These are phyloP conservation scores for Nephrotoma guestfalica DNA, from an alignment of 2,888 invertebrate genomes.

Conservation along the genomic window DNA sequence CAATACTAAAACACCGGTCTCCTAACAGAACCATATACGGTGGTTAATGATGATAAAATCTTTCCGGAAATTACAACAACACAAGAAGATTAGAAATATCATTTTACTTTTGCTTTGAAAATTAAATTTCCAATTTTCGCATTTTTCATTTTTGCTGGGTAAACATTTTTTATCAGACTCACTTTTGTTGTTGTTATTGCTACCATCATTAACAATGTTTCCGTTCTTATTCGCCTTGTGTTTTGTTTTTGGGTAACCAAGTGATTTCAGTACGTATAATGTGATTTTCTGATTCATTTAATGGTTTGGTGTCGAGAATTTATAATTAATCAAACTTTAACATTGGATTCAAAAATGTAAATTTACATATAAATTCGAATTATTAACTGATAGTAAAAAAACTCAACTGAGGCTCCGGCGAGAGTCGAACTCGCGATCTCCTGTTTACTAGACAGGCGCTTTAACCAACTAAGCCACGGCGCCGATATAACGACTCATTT, in stretches of 20 bases:
- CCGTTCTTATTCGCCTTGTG: not conserved
- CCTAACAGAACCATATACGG: not conserved
- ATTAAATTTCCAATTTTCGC: not conserved
- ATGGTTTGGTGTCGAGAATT: not conserved
- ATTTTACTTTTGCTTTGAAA: not conserved
- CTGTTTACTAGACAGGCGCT: slow-evolving; percentile 62
- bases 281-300: not conserved
- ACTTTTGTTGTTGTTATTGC: not conserved
- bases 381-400: not conserved
- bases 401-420: slow-evolving; percentile 41
- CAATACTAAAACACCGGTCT: not conserved
- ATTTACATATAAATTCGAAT: too few relatives aligned
- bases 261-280: not conserved
- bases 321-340: not conserved
- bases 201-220: not conserved
- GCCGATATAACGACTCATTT: slow-evolving; percentile 22
- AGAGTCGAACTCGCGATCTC: slow-evolving; percentile 63
- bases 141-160: not conserved
- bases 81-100: not conserved
- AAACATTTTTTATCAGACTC: not conserved
- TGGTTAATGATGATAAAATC: not conserved
- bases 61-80: not conserved
- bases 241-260: not conserved
- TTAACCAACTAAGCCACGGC: slow-evolving; percentile 63
- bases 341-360: not conserved